Base-by-base conservation (phyloP, 2,113 vertebrate species). In the Grantiella picta region DNA sequence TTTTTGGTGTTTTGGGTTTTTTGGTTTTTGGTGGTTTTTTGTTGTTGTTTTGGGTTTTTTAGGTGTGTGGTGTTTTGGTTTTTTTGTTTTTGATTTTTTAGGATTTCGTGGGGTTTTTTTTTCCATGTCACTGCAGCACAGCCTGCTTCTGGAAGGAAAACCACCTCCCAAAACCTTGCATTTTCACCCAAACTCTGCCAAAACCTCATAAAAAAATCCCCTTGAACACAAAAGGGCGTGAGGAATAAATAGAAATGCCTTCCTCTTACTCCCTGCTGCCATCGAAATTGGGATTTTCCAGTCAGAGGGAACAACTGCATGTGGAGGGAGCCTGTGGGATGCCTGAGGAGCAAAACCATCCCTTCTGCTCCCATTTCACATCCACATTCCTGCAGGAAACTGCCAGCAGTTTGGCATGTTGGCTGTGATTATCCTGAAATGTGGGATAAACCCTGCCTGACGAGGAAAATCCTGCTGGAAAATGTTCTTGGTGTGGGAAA, bases 121-220 rank as follows among this genome's bases (percentile, higher is more conserved):
- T 28, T 11, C 12, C 4, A 15, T 7, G 75, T 61, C 40, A 10
- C 4, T 31, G n/a, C 11, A 66, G 42, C 61, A 19, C 16, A 36
- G 20, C 19, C 31, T 52, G 18, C 9, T 25, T 52, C 29, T 61
- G 44, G 38, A 45, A 25, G 14, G 15, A 7, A 65, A 61, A 95
- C 47, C 1, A 5, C 15, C 44, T n/a, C 12, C 11, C 29, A 15
- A 79, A 72, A 0, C 5, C 19, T 3, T 20, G 18, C 0, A 7
- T 11, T 70, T 82, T 38, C 10, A 49, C 40, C 6, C 11, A 29
- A 36, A 45, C 5, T 4, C 11, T n/a, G 54, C 11, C 6, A 25
- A 12, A 53, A 45, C 38, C 19, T 66, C 38, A 9, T 18, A 18
- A 14, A 77, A 40, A 27, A 53, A 79, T 49, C 22, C 15, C 8